phyloP scores from a whole-genome alignment of 1,140 invertebrate species.

The Drosophila bocki region DNA sequence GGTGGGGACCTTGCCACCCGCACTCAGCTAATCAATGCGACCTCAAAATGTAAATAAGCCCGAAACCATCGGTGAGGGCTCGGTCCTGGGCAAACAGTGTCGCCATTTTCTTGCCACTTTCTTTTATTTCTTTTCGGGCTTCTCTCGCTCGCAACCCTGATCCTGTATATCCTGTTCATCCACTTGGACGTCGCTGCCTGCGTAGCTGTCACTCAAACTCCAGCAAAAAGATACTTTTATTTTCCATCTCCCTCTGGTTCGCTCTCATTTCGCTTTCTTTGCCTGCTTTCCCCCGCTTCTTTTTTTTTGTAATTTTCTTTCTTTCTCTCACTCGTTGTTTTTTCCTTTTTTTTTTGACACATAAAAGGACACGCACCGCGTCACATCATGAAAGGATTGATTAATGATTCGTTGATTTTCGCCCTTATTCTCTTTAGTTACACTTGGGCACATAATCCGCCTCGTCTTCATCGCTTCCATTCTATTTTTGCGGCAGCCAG shows the following conservation, averaged over 20 bases:
- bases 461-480: slow-evolving; percentile 69
- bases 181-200: slow-evolving; percentile 49
- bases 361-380: slow-evolving; percentile 85
- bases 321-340: slow-evolving; percentile 51
- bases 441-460: slow-evolving; percentile 84
- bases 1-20: slow-evolving; percentile 36
- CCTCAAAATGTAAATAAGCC: slow-evolving; percentile 80
- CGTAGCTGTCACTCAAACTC: slow-evolving; percentile 73
- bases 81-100: slow-evolving; percentile 64
- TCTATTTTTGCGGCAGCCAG: slow-evolving; percentile 61
- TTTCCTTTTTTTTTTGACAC: slow-evolving; percentile 70
- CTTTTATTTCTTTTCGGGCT: slow-evolving; percentile 41
- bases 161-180: slow-evolving; percentile 53
- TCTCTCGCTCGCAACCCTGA: slow-evolving; percentile 40
- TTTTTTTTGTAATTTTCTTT: slow-evolving; percentile 42
- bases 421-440: slow-evolving; percentile 85
- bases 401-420: slow-evolving; percentile 85
- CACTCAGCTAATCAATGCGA: slow-evolving; percentile 83
- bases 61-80: slow-evolving; percentile 44
- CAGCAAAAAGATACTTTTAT: slow-evolving; percentile 80
- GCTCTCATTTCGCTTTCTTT: slow-evolving; percentile 75
- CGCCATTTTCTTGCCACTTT: slow-evolving; percentile 74
- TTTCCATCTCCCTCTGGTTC: slow-evolving; percentile 44
- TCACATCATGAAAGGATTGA: slow-evolving; percentile 85
- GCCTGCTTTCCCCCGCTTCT: slow-evolving; percentile 60